A percentile compares a stretch with the other conserved stretches of the same genome.
phyloP scores from a whole-genome alignment of 2,888 invertebrate species.

The Helleia helle region DNA sequence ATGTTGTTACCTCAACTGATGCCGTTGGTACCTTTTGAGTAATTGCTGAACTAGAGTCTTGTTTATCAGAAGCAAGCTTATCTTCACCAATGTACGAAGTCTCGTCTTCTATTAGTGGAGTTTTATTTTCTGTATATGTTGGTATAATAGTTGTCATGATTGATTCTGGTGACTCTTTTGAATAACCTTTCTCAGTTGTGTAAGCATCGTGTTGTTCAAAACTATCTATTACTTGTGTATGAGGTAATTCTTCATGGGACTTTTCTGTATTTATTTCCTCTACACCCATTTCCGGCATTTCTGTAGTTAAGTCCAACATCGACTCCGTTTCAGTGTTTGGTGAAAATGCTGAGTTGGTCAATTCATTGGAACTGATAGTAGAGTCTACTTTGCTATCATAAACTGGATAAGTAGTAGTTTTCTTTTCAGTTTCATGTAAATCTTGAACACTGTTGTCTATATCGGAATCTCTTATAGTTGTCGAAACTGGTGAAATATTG shows the following conservation, averaged over 20 bases:
- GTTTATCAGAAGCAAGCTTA: too few species aligned
- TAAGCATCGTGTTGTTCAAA: background rate
- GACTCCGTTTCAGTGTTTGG: background rate
- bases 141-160: conserved; percentile 6
- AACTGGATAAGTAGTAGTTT: background rate
- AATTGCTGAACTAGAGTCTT: too few species aligned
- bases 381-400: background rate
- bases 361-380: background rate
- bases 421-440: background rate
- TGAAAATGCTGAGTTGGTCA: background rate
- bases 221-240: conserved; percentile 10
- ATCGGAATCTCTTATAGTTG: background rate
- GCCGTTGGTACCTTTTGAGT: too few species aligned
- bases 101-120: background rate
- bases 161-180: background rate
- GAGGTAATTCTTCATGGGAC: background rate
- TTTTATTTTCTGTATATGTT: background rate
- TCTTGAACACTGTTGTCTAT: background rate
- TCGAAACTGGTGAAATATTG: background rate
- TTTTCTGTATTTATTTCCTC: conserved; percentile 11
- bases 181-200: background rate
- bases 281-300: conserved; percentile 9
- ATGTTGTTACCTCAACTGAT: too few species aligned
- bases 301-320: conserved; percentile 7
- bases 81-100: too few species aligned